phyloP scores from a whole-genome alignment of 2,113 vertebrate species.

The Edolisoma coerulescens region DNA sequence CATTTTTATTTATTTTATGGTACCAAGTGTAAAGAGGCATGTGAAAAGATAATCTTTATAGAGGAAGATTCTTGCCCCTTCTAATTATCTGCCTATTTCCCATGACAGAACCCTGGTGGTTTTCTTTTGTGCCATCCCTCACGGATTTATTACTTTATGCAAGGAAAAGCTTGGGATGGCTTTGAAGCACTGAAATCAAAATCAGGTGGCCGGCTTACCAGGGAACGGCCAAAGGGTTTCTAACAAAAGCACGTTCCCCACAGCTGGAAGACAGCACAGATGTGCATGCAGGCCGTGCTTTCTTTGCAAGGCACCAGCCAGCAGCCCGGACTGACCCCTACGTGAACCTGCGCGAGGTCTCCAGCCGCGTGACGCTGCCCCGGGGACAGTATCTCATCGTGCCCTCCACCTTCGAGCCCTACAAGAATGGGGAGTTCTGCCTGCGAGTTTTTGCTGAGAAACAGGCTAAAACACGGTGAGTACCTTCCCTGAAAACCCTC shows the following conservation, averaged over 20 bases:
- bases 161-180: not conserved
- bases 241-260: not conserved
- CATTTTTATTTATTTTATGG: not conserved
- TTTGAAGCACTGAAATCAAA: not conserved
- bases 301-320: conserved; percentile 69
- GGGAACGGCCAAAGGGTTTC: not conserved
- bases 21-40: not conserved
- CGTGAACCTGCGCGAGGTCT: conserved; percentile 80
- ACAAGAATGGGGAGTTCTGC: conserved; percentile 80
- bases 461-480: conserved; percentile 71
- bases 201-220: not conserved
- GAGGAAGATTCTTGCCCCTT: not conserved
- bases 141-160: fast-evolving
- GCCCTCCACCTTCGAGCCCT: conserved; percentile 85
- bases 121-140: not conserved
- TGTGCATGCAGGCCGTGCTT: conserved; percentile 69
- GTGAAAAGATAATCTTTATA: not conserved
- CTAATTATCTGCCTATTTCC: not conserved
- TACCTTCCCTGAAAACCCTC: not conserved
- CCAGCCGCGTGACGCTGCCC: conserved; percentile 74
- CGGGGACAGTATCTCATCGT: conserved; percentile 82
- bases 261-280: conserved; percentile 65
- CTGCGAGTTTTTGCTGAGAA: conserved; percentile 87
- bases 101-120: not conserved
- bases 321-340: conserved; percentile 70